Conservation (phyloP, 2,888 invertebrate species). For the Phania funesta region DNA sequence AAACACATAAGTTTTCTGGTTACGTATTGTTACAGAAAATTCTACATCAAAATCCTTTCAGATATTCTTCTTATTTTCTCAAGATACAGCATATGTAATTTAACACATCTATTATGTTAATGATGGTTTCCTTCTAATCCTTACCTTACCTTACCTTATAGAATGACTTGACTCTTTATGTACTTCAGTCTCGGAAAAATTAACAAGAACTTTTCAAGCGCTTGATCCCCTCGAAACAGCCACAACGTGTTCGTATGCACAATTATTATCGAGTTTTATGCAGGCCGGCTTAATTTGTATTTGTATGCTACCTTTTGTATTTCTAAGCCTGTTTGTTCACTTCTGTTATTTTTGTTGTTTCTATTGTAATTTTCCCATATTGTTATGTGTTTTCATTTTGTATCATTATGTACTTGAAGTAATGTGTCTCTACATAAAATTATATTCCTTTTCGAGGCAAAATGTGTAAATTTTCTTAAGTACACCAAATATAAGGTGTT, state of each 20-base stretch:
- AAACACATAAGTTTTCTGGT: too few species aligned
- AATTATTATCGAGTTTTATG: conserved; percentile 10
- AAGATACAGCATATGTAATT: conserved; percentile 46
- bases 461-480: conserved; percentile 53
- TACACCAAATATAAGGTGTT: conserved; percentile 13
- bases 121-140: too few species aligned
- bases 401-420: conserved; percentile 56
- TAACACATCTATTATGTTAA: conserved; percentile 53
- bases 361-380: conserved; percentile 34
- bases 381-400: conserved; percentile 54
- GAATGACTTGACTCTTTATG: conserved; percentile 44
- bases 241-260: neutral
- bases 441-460: conserved; percentile 29
- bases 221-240: neutral
- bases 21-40: too few species aligned
- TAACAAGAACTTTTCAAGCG: conserved; percentile 3
- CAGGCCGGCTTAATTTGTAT: neutral
- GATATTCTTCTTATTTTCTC: neutral
- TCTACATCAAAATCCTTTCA: too few species aligned
- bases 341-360: neutral
- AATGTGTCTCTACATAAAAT: conserved; percentile 25
- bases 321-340: neutral
- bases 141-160: neutral
- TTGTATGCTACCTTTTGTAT: neutral
- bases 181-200: neutral